phyloP scores from a whole-genome alignment of 2,113 vertebrate genomes.

The Promerops cafer region DNA sequence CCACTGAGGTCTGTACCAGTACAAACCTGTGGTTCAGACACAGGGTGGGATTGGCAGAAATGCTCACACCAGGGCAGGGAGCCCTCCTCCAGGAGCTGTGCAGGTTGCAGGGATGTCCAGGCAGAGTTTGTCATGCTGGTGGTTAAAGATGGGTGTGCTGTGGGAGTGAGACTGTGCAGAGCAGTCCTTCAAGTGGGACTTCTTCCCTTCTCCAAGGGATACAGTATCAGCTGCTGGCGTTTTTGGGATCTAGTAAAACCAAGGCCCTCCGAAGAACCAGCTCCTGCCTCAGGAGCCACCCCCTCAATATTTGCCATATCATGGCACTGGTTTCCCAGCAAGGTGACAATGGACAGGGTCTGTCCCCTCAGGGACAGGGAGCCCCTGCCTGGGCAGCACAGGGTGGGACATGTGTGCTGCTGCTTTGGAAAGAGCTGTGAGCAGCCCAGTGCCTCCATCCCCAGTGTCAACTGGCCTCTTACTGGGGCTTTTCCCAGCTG shows the following conservation, averaged over 20 bases:
- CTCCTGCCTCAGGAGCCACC: neutral
- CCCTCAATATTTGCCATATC: neutral
- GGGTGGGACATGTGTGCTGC: neutral
- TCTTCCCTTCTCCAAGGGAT: neutral
- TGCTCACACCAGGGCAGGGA: neutral
- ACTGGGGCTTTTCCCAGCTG: neutral
- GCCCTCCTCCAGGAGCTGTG: neutral
- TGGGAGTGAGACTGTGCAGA: neutral
- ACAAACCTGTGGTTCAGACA: neutral
- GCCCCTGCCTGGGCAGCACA: neutral
- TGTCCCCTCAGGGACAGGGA: neutral
- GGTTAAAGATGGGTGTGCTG: neutral
- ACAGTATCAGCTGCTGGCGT: neutral
- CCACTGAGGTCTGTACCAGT: neutral
- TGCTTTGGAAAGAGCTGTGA: neutral
- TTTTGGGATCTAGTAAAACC: neutral
- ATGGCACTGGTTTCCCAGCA: neutral
- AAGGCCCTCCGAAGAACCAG: neutral
- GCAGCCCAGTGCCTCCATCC: neutral
- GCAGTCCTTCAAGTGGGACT: neutral
- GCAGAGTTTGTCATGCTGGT: neutral
- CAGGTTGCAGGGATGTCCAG: neutral
- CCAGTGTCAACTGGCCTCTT: neutral
- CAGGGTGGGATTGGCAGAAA: neutral
- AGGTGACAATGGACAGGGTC: neutral